Percentiles rank a stretch among this genome's conserved stretches.
phyloP scores from a whole-genome alignment of 1,140 invertebrate genomes.

The Drosophila pseudoobscura region DNA sequence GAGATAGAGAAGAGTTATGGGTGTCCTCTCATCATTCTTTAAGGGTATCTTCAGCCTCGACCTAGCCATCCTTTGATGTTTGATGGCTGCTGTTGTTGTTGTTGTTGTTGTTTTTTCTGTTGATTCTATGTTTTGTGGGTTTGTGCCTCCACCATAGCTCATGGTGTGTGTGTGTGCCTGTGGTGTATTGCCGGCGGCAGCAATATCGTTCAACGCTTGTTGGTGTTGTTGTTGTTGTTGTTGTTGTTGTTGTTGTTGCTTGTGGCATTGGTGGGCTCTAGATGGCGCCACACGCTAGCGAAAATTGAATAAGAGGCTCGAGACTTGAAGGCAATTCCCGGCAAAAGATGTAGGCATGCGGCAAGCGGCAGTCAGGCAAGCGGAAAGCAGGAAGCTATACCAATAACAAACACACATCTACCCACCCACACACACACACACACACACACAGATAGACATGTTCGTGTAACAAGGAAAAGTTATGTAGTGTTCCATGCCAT shows the following conservation, averaged over 20 bases:
- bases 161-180: conserved; percentile 61
- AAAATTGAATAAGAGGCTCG: conserved; percentile 75
- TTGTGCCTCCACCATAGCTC: conserved; percentile 65
- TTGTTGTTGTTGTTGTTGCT: conserved; percentile 25
- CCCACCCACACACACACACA: conserved; percentile 18
- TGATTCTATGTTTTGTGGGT: conserved; percentile 24
- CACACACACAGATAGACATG: conserved; percentile 10
- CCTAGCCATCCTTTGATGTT: too few relatives aligned
- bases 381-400: conserved; percentile 70
- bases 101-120: conserved; percentile 10
- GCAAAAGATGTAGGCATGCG: conserved; percentile 9
- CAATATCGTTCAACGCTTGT: conserved; percentile 53
- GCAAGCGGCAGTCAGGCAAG: conserved; percentile 40
- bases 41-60: too few relatives aligned
- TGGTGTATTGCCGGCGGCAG: conserved; percentile 63
- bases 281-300: conserved; percentile 75
- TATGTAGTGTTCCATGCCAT: conserved; percentile 74
- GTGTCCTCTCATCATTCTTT: too few relatives aligned
- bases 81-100: too few relatives aligned
- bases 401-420: conserved; percentile 51
- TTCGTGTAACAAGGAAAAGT: conserved; percentile 56
- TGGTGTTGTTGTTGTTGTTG: conserved; percentile 45
- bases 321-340: conserved; percentile 47
- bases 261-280: conserved; percentile 58
- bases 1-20: too few relatives aligned